phyloP scores from a whole-genome alignment of 2,113 vertebrate genomes.

The Phocoena phocoena region DNA sequence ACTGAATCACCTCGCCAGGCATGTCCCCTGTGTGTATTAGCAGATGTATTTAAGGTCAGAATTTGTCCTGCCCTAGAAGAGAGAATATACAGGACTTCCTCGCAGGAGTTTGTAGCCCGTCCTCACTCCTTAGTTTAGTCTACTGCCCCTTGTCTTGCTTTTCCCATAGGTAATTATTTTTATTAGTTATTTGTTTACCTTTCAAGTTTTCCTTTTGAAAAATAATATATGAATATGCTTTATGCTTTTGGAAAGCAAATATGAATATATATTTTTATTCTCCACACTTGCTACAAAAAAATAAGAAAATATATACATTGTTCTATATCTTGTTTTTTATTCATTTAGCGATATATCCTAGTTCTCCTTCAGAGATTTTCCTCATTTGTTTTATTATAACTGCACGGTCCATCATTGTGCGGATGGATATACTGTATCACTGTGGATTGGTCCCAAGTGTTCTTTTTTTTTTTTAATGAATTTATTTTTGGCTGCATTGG shows the following conservation, averaged over 20 bases:
- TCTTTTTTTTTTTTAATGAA: neutral
- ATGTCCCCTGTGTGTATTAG: neutral
- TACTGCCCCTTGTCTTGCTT: neutral
- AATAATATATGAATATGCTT: constrained; percentile 19
- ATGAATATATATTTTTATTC: constrained; percentile 5
- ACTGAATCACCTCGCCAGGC: neutral
- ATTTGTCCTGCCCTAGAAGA: neutral
- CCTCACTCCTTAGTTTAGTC: neutral
- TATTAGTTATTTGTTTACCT: neutral
- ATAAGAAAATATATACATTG: neutral
- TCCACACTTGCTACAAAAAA: neutral
- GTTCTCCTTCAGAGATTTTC: neutral
- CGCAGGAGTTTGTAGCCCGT: neutral
- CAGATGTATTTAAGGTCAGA: neutral
- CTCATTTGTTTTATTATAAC: neutral
- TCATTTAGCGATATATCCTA: neutral
- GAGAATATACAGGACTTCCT: neutral
- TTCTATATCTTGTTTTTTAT: neutral
- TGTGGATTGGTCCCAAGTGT: neutral
- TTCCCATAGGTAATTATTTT: neutral
- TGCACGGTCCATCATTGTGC: neutral
- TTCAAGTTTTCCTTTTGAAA: constrained; percentile 27
- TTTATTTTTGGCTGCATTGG: too few relatives aligned
- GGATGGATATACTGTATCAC: neutral
- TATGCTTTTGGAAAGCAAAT: constrained; percentile 14